Conservation (phyloP, 2,797 vertebrate genomes). For the Aulostomus chinensis region DNA sequence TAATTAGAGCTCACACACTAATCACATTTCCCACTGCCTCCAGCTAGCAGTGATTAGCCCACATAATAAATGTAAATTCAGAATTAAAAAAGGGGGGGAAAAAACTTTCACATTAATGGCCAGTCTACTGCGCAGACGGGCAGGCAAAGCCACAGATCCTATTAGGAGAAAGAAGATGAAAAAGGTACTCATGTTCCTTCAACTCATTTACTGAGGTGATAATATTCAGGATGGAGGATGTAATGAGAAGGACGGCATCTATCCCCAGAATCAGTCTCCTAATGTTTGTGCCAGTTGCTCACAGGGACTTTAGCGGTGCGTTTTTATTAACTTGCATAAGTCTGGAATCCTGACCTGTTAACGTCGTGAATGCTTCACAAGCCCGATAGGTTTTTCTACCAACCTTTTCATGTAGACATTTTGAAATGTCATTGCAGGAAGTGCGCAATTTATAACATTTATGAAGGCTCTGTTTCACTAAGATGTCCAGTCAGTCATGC, state of each 20-base stretch:
- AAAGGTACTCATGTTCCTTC: slow-evolving; percentile 37
- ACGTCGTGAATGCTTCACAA: not conserved
- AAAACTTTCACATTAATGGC: slow-evolving; percentile 38
- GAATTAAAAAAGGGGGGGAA: slow-evolving; percentile 2
- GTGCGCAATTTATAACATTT: not conserved
- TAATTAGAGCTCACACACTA: slow-evolving; percentile 78
- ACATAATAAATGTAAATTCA: slow-evolving; percentile 67
- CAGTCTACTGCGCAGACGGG: slow-evolving; percentile 25
- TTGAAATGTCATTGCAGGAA: no score
- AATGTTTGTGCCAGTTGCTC: no score
- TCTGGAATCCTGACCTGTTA: no score
- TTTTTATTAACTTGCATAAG: no score
- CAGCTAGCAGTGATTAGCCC: slow-evolving; percentile 65
- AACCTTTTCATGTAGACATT: no score
- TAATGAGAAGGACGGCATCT: slow-evolving; percentile 48
- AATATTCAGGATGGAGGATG: slow-evolving; percentile 29
- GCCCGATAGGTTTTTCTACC: not conserved
- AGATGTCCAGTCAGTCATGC: not conserved
- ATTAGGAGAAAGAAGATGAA: slow-evolving; percentile 31
- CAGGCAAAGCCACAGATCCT: slow-evolving; percentile 27
- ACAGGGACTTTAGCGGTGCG: no score
- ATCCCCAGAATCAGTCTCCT: slow-evolving; percentile 25
- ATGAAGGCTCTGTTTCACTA: not conserved
- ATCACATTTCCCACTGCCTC: slow-evolving; percentile 71
- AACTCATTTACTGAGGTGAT: slow-evolving; percentile 46